phyloP scores from a whole-genome alignment of 2,888 invertebrate genomes.

The Eurytoma adleriae region DNA sequence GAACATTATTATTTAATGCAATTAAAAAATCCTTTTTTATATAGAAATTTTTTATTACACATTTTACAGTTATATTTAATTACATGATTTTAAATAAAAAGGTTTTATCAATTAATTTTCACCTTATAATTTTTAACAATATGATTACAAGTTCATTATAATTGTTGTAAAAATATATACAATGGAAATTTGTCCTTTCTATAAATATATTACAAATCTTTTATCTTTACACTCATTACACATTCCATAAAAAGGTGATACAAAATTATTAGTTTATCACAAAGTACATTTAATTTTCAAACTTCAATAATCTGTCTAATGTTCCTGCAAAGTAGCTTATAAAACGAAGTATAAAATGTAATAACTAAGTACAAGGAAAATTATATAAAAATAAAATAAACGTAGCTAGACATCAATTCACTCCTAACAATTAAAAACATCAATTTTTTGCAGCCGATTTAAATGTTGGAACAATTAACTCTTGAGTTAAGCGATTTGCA shows the following conservation, averaged over 20 bases:
- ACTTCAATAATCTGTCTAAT: constrained; percentile 14
- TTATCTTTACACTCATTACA: constrained; percentile 7
- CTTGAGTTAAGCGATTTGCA: neutral
- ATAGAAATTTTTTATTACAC: no score
- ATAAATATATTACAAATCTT: constrained; percentile 30
- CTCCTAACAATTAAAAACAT: constrained; percentile 4
- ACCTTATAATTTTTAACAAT: neutral
- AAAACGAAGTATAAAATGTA: constrained; percentile 42
- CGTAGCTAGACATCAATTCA: neutral
- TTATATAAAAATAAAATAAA: constrained; percentile 41
- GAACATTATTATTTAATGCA: no score
- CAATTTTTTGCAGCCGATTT: constrained; percentile 11
- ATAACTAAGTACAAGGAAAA: constrained; percentile 39
- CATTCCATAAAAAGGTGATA: constrained; percentile 31
- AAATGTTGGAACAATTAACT: constrained; percentile 30
- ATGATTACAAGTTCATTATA: constrained; percentile 11
- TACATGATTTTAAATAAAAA: constrained; percentile 10
- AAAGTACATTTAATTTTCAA: constrained; percentile 48
- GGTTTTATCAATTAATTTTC: constrained; percentile 11
- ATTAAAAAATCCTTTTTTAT: no score
- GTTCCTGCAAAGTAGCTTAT: constrained; percentile 18
- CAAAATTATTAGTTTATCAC: constrained; percentile 47
- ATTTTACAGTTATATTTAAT: neutral
- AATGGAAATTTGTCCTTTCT: constrained; percentile 4
- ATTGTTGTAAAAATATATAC: constrained; percentile 41